Conservation (phyloP, 1,140 invertebrate genomes). For the Mizuhopecten yessoensis region DNA sequence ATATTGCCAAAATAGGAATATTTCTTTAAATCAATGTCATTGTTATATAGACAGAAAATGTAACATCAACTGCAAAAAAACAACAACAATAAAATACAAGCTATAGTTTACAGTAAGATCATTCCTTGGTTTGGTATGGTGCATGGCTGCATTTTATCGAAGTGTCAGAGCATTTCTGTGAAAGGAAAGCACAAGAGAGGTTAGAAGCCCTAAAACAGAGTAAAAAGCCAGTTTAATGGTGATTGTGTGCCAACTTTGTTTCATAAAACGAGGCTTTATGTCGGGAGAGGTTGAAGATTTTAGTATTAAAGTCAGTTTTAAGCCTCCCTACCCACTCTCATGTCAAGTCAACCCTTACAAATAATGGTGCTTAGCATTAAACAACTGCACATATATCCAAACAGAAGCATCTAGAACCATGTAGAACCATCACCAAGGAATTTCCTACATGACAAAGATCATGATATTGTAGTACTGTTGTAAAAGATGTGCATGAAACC, state of each 20-base stretch:
- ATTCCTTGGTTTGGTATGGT: not conserved
- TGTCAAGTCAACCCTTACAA: conserved; percentile 33
- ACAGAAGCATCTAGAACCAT: not conserved
- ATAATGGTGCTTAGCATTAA: not conserved
- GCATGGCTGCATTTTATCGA: conserved; percentile 18
- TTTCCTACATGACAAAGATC: not conserved
- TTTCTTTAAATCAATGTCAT: no score
- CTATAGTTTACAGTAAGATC: not conserved
- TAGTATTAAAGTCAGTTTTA: conserved; percentile 19
- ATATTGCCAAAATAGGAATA: no score
- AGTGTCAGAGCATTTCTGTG: conserved; percentile 26
- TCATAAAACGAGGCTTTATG: not conserved
- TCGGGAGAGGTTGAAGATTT: conserved; percentile 20
- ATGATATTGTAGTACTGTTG: not conserved
- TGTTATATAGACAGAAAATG: no score
- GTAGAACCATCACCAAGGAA: not conserved
- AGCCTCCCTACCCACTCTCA: not conserved
- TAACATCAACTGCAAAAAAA: not conserved
- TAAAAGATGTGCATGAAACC: not conserved
- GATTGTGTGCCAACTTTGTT: conserved; percentile 26
- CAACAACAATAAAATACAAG: not conserved
- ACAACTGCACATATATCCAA: not conserved
- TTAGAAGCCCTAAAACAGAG: not conserved
- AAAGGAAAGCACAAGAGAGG: conserved; percentile 1
- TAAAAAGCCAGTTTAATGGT: conserved; percentile 28